A percentile compares a stretch with the other conserved stretches of the same genome.
phyloP scores from a whole-genome alignment of 2,113 vertebrate genomes.

The Amphiprion ocellaris region DNA sequence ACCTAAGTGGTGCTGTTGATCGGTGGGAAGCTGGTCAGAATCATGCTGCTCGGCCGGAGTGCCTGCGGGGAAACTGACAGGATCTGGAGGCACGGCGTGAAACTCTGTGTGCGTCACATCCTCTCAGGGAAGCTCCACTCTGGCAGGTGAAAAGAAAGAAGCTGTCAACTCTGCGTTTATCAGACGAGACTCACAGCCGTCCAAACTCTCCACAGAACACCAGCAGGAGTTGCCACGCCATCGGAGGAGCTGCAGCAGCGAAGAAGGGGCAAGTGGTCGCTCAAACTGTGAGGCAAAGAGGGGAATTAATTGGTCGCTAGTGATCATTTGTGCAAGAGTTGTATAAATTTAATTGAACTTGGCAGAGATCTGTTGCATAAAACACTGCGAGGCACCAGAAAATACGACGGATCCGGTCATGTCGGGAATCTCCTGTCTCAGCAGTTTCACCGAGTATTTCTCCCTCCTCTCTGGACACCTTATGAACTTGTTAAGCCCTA shows the following conservation, averaged over 20 bases:
- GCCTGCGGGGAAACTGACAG: conserved; percentile 47
- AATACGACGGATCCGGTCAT: conserved; percentile 15
- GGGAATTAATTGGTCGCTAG: background rate
- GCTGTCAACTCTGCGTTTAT: conserved; percentile 55
- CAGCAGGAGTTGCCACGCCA: background rate
- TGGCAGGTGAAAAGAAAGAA: conserved; percentile 61
- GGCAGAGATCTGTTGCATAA: conserved; percentile 29
- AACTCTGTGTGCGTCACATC: conserved; percentile 44
- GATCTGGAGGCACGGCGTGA: conserved; percentile 28
- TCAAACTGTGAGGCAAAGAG: conserved; percentile 4
- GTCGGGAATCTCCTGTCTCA: conserved; percentile 27
- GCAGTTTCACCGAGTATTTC: conserved; percentile 20
- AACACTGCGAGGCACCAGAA: conserved; percentile 11
- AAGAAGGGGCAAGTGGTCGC: background rate
- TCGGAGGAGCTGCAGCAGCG: background rate
- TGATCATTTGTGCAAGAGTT: conserved; percentile 22
- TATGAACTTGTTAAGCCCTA: conserved; percentile 39
- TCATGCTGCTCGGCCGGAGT: conserved; percentile 31
- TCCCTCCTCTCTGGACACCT: conserved; percentile 18
- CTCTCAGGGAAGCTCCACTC: conserved; percentile 32
- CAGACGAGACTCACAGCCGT: conserved; percentile 35
- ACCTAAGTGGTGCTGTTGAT: conserved; percentile 5
- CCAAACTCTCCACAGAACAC: conserved; percentile 31
- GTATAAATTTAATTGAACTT: conserved; percentile 19
- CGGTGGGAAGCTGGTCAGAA: conserved; percentile 24